phyloP scores from a whole-genome alignment of 2,797 vertebrate species.

The Tolypeutes matacus region DNA sequence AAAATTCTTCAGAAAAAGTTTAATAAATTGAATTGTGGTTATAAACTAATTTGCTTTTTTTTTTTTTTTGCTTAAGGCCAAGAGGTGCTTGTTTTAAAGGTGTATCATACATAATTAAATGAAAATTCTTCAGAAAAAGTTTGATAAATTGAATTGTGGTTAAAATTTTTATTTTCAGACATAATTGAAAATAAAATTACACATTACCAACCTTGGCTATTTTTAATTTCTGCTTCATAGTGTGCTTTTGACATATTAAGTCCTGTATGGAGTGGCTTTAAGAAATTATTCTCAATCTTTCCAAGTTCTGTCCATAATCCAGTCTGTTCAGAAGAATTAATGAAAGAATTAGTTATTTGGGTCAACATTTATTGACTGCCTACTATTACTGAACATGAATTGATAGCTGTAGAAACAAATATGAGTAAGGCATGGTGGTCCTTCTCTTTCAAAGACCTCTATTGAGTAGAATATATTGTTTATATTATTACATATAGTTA shows the following conservation, averaged over 20 bases:
- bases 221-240: slow-evolving; percentile 93
- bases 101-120: too few relatives aligned
- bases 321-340: slow-evolving; percentile 85
- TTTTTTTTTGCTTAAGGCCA: too few relatives aligned
- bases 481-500: background rate
- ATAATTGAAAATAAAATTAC: slow-evolving; percentile 48
- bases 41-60: too few relatives aligned
- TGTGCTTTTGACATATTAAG: slow-evolving; percentile 94
- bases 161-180: slow-evolving; percentile 65
- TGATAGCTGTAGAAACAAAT: slow-evolving; percentile 12
- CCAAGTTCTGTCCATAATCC: slow-evolving; percentile 91
- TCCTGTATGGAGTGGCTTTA: slow-evolving; percentile 92
- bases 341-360: slow-evolving; percentile 64
- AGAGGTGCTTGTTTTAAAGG: too few relatives aligned
- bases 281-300: slow-evolving; percentile 91
- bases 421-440: background rate
- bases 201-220: slow-evolving; percentile 88
- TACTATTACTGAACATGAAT: background rate
- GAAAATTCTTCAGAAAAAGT: too few relatives aligned
- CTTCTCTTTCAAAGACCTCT: slow-evolving; percentile 34
- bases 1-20: too few relatives aligned
- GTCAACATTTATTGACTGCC: background rate
- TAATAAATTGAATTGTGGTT: too few relatives aligned
- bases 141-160: too few relatives aligned
- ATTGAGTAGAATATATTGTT: background rate